These are phyloP conservation scores for Triplophysa rosa DNA, from an alignment of 2,113 vertebrate species.

Conservation along the genomic window DNA sequence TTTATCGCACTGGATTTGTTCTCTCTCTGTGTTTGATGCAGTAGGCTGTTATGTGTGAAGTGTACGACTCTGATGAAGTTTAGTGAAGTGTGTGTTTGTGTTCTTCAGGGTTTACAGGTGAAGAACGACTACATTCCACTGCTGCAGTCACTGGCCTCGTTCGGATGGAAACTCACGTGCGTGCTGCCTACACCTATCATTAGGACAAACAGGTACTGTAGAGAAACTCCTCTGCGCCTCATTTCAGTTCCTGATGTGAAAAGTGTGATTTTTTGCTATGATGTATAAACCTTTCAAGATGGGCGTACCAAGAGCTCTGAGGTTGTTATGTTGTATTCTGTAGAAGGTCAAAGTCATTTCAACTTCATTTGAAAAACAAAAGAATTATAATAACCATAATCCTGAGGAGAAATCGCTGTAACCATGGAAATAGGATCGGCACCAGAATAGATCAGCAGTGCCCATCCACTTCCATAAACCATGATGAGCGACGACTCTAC, in stretches of 20 bases:
- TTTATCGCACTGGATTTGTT: background rate
- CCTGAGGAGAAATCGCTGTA: background rate
- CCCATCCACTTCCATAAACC: background rate
- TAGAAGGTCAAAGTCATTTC: background rate
- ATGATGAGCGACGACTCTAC: background rate
- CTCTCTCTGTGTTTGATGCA: background rate
- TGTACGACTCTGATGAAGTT: background rate
- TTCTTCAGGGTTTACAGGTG: slow-evolving; percentile 84
- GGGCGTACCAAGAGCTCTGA: no score
- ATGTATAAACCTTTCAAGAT: no score
- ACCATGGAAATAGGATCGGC: background rate
- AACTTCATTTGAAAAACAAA: background rate
- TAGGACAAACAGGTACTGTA: slow-evolving; percentile 87
- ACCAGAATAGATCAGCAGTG: no score
- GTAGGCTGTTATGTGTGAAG: background rate
- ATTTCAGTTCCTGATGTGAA: no score
- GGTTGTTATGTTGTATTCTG: background rate
- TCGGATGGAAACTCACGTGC: slow-evolving; percentile 94
- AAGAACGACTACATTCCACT: slow-evolving; percentile 93
- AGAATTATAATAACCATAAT: background rate
- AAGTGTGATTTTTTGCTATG: no score
- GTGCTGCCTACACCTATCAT: slow-evolving; percentile 92
- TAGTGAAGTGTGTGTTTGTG: slow-evolving; percentile 30
- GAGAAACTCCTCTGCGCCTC: no score
- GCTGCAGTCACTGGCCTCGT: slow-evolving; percentile 89